A percentile compares a stretch with the other conserved stretches of the same genome.
Evolutionary conservation across 2,888 invertebrate species (phyloP).

Genomic region (Schizaphis graminum): DNA sequence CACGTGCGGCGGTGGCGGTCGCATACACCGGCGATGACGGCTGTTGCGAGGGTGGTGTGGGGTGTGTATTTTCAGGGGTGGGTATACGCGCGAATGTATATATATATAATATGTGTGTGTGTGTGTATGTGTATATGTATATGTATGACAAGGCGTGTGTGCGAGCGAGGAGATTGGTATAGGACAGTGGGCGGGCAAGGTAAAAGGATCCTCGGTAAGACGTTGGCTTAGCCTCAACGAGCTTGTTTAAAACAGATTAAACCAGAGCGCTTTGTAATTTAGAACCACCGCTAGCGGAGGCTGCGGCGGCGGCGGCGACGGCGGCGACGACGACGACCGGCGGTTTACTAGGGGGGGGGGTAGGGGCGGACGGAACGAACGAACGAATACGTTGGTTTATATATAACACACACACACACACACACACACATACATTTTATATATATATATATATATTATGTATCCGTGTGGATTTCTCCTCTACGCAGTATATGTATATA

Average conservation of each 20-base stretch:
- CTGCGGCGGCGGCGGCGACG: not conserved
- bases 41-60: not conserved
- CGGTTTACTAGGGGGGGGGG: not conserved
- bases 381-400: conserved; percentile 12
- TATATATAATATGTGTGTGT: not conserved
- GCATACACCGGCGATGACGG: conserved; percentile 6
- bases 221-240: conserved; percentile 62
- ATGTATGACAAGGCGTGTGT: not conserved
- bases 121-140: not conserved
- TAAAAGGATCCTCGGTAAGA: conserved; percentile 64
- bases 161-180: not conserved
- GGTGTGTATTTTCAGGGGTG: not conserved
- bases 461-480: not conserved
- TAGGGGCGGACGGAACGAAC: not conserved
- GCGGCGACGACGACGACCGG: not conserved
- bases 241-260: conserved; percentile 65
- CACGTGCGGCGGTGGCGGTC: conserved; percentile 44
- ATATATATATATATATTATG: not conserved
- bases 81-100: not conserved
- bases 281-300: conserved; percentile 43
- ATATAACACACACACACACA: not conserved
- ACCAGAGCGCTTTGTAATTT: conserved; percentile 63
- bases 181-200: conserved; percentile 39
- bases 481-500: not conserved
- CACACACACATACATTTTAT: not conserved